Percentiles rank a stretch among this genome's conserved stretches.
phyloP scores from a whole-genome alignment of 2,797 vertebrate genomes.

The Microcaecilia unicolor region DNA sequence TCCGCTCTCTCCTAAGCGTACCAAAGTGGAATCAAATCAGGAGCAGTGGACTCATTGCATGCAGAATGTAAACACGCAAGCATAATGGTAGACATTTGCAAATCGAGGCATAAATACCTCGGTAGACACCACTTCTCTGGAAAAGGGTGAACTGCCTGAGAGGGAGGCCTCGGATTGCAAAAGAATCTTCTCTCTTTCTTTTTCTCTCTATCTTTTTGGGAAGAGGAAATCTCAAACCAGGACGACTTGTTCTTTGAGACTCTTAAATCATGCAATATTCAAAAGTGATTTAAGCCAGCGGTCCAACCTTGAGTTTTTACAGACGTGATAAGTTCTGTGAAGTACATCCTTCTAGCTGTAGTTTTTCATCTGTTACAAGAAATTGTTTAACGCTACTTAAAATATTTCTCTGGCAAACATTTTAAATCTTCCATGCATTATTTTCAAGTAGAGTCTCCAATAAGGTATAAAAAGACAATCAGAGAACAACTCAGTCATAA shows the following conservation, averaged over 20 bases:
- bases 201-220: constrained; percentile 23
- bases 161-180: constrained; percentile 21
- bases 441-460: too few relatives aligned
- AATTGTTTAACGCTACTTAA: too few relatives aligned
- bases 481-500: too few relatives aligned
- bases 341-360: background rate
- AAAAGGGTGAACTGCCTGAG: constrained; percentile 18
- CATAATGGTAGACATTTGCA: constrained; percentile 19
- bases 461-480: too few relatives aligned
- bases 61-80: constrained; percentile 17
- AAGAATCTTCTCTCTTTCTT: too few relatives aligned
- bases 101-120: constrained; percentile 16
- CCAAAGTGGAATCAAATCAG: constrained; percentile 1
- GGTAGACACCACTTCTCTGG: constrained; percentile 19
- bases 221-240: constrained; percentile 17
- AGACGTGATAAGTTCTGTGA: constrained; percentile 22
- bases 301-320: constrained; percentile 40
- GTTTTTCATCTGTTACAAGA: too few relatives aligned
- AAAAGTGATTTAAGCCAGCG: constrained; percentile 37
- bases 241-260: constrained; percentile 25
- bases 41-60: constrained; percentile 6
- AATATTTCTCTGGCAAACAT: too few relatives aligned
- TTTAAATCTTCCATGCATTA: too few relatives aligned
- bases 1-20: background rate
- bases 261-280: constrained; percentile 26